Percentiles rank a stretch among this genome's conserved stretches.
phyloP scores from a whole-genome alignment of 2,888 invertebrate species.

The Chrysolina oricalcia region DNA sequence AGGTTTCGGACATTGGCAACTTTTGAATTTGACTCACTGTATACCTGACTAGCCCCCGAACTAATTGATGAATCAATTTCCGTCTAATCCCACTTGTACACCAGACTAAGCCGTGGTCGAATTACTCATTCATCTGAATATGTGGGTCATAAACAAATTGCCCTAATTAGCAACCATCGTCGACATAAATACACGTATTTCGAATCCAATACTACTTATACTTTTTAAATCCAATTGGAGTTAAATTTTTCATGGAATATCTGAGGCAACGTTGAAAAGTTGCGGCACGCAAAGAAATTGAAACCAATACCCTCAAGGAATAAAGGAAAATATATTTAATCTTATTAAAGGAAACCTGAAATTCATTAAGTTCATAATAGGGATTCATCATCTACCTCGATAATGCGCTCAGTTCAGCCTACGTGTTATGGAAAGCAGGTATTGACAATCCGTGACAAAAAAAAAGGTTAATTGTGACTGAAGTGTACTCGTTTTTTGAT shows the following conservation, averaged over 20 bases:
- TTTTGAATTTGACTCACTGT: too few relatives aligned
- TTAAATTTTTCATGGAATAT: neutral
- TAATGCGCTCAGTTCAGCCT: slow-evolving; percentile 39
- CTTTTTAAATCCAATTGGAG: slow-evolving; percentile 17
- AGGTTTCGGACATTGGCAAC: too few relatives aligned
- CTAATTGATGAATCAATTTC: slow-evolving; percentile 17
- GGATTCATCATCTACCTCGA: slow-evolving; percentile 51
- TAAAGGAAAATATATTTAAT: slow-evolving; percentile 58
- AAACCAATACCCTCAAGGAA: slow-evolving; percentile 10
- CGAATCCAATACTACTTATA: slow-evolving; percentile 34
- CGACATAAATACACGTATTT: slow-evolving; percentile 23
- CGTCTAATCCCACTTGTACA: neutral
- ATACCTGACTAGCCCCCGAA: too few relatives aligned
- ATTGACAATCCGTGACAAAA: neutral
- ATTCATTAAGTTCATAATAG: slow-evolving; percentile 44
- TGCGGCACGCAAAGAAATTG: neutral
- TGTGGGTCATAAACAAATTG: slow-evolving; percentile 41
- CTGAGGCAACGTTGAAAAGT: neutral
- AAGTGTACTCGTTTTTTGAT: neutral
- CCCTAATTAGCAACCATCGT: slow-evolving; percentile 39
- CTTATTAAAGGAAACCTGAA: slow-evolving; percentile 60
- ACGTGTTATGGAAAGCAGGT: slow-evolving; percentile 21
- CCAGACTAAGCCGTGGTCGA: neutral
- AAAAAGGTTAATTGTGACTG: neutral
- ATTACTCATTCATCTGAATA: slow-evolving; percentile 5